These are phyloP conservation scores for Tridacna gigas DNA, from an alignment of 2,888 invertebrate genomes.

Conservation along the genomic window DNA sequence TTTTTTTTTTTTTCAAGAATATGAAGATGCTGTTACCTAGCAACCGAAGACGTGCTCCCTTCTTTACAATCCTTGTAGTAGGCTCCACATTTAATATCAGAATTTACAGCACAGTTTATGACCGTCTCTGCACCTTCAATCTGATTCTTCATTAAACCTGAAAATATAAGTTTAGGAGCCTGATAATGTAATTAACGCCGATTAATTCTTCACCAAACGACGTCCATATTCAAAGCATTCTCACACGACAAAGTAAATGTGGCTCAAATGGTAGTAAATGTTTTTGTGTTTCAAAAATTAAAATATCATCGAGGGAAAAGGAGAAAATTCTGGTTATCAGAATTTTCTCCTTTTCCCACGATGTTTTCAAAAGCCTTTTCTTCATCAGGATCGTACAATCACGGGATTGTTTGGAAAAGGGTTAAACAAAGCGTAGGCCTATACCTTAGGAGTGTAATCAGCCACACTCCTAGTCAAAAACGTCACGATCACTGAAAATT, in stretches of 20 bases:
- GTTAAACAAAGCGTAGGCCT: too few relatives aligned
- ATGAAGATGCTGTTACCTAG: conserved; percentile 35
- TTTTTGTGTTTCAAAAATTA: background rate
- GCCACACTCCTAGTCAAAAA: too few relatives aligned
- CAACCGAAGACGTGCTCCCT: conserved; percentile 26
- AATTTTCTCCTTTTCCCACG: background rate
- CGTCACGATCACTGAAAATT: too few relatives aligned
- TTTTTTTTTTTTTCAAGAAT: background rate
- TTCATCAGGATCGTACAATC: too few relatives aligned
- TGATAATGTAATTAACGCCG: too few relatives aligned
- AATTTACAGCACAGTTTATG: conserved; percentile 54
- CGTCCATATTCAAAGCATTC: too few relatives aligned
- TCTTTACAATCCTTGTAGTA: conserved; percentile 61
- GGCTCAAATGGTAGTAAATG: too few relatives aligned
- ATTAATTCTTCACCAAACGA: too few relatives aligned
- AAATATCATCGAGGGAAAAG: background rate
- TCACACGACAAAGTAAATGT: too few relatives aligned
- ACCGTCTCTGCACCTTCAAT: conserved; percentile 54
- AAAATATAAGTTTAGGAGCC: background rate
- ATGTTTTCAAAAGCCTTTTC: too few relatives aligned
- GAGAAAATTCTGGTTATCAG: background rate
- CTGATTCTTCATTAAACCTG: conserved; percentile 51
- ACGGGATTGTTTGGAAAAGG: too few relatives aligned
- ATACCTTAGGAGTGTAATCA: too few relatives aligned
- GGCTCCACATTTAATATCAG: conserved; percentile 44